Base-by-base conservation (phyloP, 2,113 vertebrate species). In the Polyodon spathula region DNA sequence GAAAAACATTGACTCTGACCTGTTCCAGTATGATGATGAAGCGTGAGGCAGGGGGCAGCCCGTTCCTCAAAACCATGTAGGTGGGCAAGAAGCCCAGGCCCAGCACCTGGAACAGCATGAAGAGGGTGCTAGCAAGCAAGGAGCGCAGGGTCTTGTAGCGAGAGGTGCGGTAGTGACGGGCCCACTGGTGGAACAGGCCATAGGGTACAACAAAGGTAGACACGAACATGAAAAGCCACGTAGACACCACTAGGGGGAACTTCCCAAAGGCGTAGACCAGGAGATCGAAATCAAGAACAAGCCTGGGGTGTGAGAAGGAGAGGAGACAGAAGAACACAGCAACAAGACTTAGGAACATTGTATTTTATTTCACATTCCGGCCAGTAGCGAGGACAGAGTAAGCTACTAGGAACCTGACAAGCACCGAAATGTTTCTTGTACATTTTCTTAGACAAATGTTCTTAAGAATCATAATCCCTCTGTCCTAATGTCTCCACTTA, bases 241-340 rank as follows among this genome's bases (percentile, higher is more conserved):
- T 91, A 62, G 79, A 90, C 63, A 92, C 69, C 52, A 92, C 95
- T 8, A 92, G 53, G 8, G 87, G 83, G 48, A 92, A 72, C 73
- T 89, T 89, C 40, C 94, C 94, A 73, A 98, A 97, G 10, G 90
- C 89, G 0, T 91, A 97, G 50, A 89, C 88, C 62, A 98, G 66
- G 37, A 98, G 82, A 72, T 85, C 89, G 79, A 98, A 98, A 69
- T 95, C 92, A 55, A 97, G 68, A 66, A 97, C 96, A 72, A 95
- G 74, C 72, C 96, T 98, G 72, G 44, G 78, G 70, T 4, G 54
- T 8, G 71, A 53, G 38, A 44, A 12, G 8, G 38, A 61, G 39
- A 12, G 43, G 57, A 6, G 12, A 37, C 7, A n/a, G 46, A 11
- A 14, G 16, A 8, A 42, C 15, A 51, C 11, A 39, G 46, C 11